A percentile compares a stretch with the other conserved stretches of the same genome.
Conservation (phyloP, 2,888 invertebrate species). For the Xanthia togata region DNA sequence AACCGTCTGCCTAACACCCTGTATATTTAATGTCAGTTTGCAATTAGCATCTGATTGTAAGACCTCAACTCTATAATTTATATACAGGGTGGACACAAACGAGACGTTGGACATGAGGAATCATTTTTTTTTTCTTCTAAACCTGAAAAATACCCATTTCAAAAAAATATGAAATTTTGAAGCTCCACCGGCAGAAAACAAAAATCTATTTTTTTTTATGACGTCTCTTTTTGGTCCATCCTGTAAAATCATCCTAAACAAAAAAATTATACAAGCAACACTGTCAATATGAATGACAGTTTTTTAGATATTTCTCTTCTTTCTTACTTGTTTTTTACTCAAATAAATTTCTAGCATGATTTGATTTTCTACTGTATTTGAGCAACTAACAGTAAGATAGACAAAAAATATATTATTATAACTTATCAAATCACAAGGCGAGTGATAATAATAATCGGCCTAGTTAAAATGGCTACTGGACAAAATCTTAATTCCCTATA, state of each 20-base stretch:
- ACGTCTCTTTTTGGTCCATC: no score
- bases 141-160: no score
- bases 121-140: no score
- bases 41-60: not conserved
- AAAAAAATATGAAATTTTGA: no score
- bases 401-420: conserved; percentile 10
- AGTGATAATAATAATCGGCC: conserved; percentile 47
- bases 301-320: not conserved
- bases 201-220: no score
- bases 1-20: no score
- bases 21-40: not conserved
- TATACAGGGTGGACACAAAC: no score
- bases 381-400: not conserved
- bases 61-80: not conserved
- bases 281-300: not conserved
- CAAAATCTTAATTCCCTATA: not conserved
- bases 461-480: conserved; percentile 25
- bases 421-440: conserved; percentile 45
- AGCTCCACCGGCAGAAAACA: no score
- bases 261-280: not conserved
- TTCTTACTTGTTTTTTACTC: not conserved
- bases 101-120: no score
- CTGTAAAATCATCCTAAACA: not conserved
- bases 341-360: not conserved
- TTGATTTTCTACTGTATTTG: not conserved